These are phyloP conservation scores for Anas platyrhynchos DNA, from an alignment of 2,113 vertebrate genomes.

Conservation along the genomic window DNA sequence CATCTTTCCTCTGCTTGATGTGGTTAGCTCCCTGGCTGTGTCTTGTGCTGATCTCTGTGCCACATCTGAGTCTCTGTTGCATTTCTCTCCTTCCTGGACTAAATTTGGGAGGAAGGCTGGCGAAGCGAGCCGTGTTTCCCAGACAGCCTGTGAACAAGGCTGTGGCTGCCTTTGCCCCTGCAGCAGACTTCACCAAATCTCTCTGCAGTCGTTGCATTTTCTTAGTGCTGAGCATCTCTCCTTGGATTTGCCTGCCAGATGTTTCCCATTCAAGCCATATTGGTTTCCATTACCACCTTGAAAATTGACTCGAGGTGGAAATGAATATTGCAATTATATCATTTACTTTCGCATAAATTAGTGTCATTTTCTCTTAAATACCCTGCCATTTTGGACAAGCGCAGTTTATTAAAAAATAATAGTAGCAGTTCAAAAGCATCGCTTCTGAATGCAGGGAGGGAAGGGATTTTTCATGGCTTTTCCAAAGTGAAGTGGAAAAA, in stretches of 20 bases:
- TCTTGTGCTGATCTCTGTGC: neutral
- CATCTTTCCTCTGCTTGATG: neutral
- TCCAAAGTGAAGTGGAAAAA: neutral
- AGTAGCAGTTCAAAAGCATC: neutral
- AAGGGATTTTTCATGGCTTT: neutral
- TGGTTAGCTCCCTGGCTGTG: neutral
- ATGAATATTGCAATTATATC: slow-evolving; percentile 46
- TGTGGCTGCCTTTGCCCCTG: neutral
- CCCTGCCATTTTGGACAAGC: neutral
- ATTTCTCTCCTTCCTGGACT: neutral
- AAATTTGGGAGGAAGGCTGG: neutral
- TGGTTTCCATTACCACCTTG: slow-evolving; percentile 44
- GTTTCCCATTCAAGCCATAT: slow-evolving; percentile 25
- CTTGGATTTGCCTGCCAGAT: slow-evolving; percentile 34
- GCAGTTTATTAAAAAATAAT: neutral
- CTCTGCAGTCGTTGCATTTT: neutral
- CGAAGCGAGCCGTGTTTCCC: neutral
- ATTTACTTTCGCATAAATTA: slow-evolving; percentile 46
- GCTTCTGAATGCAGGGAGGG: neutral
- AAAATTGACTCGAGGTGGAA: slow-evolving; percentile 60
- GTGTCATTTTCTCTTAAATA: slow-evolving; percentile 43
- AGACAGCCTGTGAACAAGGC: neutral
- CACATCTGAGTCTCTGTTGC: neutral
- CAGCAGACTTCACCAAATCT: neutral
- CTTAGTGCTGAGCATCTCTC: neutral